Evolutionary conservation across 2,888 invertebrate genomes (phyloP), one percentile per base, ranked within the genome.

Genomic region (Lobophora halterata): DNA sequence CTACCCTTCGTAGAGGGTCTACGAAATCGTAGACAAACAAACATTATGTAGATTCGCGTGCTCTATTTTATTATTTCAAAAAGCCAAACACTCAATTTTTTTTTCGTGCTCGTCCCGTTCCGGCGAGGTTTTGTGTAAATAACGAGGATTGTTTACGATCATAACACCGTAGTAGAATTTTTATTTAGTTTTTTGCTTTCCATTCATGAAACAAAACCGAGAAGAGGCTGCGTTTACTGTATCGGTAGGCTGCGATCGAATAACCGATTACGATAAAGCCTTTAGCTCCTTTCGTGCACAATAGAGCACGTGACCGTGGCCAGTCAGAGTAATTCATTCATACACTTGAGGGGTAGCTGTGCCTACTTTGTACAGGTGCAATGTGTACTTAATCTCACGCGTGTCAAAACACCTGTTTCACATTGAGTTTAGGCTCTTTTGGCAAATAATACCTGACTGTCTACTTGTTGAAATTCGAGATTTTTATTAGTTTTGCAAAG

Each of bases 181-280:
- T 65, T 63, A 58, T 65, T 65, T 61, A 37, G 46, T 73, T 75
- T 78, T 77, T 72, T 72, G 66, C 59, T 55, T 60, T 68, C 64
- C 81, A 83, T 82, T 85, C 77, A 81, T 78, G 73, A 79, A 73
- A 65, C 61, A 64, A 61, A 38, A 58, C 53, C 69, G 65, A 71
- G 75, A 73, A 72, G 73, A 41, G 31, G 31, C 36, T 42, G 42
- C 27, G 28, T 30, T 30, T 61, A 62, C 59, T 62, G 67, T 75
- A 71, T 71, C 75, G 65, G 62, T 59, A 62, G 61, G 61, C 54
- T 51, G 61, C 71, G 73, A 79, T 80, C 71, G 75, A 77, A 72
- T 73, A 75, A 71, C 71, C 75, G 78, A 82, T 81, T 79, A 78
- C 75, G 78, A 82, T 81, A 79, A 78, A 73, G 49, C 71, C 65